A percentile compares a stretch with the other conserved stretches of the same genome.
These are phyloP conservation scores for Limosa lapponica DNA, from an alignment of 2,797 vertebrate species.

Conservation along the genomic window DNA sequence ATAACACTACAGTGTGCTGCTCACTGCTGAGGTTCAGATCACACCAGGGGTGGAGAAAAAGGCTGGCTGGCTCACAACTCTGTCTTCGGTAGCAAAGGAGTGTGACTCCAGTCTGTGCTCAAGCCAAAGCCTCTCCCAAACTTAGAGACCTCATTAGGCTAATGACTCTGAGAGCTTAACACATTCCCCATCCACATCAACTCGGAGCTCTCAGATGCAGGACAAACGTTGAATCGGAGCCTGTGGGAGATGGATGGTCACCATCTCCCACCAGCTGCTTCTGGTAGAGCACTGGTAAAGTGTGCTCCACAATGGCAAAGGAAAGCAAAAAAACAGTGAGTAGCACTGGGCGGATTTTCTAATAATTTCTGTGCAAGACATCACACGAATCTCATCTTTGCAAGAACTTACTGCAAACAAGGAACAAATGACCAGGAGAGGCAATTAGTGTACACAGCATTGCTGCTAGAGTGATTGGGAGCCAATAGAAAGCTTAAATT, in stretches of 20 bases:
- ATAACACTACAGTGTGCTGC: fast-evolving
- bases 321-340: neutral
- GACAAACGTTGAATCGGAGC: neutral
- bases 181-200: fast-evolving
- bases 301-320: neutral
- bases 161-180: fast-evolving
- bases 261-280: neutral
- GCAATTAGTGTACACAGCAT: neutral
- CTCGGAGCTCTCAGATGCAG: neutral
- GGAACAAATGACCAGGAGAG: neutral
- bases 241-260: fast-evolving
- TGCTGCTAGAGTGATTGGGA: neutral
- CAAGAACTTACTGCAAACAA: neutral
- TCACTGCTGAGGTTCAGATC: neutral
- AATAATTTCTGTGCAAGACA: neutral
- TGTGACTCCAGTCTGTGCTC: fast-evolving
- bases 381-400: neutral
- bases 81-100: neutral
- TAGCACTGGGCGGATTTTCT: neutral
- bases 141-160: neutral
- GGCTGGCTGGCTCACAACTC: neutral
- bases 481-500: neutral
- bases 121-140: neutral
- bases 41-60: fast-evolving
- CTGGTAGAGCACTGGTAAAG: no score